Base-by-base conservation (phyloP, 30 jellyfish, hydroid and myxozoan species). In the Mastigias papua region DNA sequence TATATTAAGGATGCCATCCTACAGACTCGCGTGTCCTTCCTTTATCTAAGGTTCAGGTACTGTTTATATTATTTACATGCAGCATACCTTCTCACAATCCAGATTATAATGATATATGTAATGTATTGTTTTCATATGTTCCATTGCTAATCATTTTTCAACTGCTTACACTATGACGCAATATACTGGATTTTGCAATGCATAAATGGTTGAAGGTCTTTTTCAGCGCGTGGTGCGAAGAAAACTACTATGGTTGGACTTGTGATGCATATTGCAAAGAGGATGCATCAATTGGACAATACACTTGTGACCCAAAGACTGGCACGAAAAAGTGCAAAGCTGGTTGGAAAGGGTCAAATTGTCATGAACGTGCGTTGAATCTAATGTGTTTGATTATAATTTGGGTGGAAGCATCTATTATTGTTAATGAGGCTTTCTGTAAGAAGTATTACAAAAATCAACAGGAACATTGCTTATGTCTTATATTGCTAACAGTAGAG, bases 301-400 rank as follows among this genome's bases (percentile, higher is more conserved):
- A 34, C 69, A 70, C 78, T 7, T 90, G 97, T 29, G 89, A 90
- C 27, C 60, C 58, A 17, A 62, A 63, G 20, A 90, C 97, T 19
- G 97, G 97, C 20, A 68, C 81, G 3, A 90, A 90, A 81, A 72
- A 34, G 48, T 90, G 97, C 50, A 30, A 54, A 30, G 54, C 66
- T 48, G 97, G 97, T 17, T 90, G 97, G 97, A 66, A 62, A 28
- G 97, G 97, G n/a, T 70, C 76, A 21, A 49, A 49, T 76, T 90
- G 97, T 77, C 89, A 90, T 51, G 76, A 73, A 81, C 90, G 97
- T 90, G 42, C 28, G 86, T 84, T 21, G 60, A 23, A n/a, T n/a
- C n/a, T n/a, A n/a, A n/a, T n/a, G n/a, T n/a, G n/a, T n/a, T n/a
- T n/a, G n/a, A n/a, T n/a, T n/a, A n/a, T n/a, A n/a, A n/a, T n/a